Evolutionary conservation across 2,888 invertebrate species (phyloP).

Genomic region (Anagyrus pseudococci): DNA sequence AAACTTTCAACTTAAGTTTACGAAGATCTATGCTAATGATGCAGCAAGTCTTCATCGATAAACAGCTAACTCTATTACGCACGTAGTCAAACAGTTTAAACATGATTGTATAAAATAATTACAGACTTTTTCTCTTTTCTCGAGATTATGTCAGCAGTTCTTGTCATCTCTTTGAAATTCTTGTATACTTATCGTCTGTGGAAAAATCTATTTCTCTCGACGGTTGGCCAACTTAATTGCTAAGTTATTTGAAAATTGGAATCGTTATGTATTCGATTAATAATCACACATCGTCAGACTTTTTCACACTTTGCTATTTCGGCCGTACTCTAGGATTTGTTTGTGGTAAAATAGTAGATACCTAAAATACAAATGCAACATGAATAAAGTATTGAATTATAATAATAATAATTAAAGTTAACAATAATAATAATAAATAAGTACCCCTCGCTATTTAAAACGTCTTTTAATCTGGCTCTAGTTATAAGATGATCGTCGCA

Average conservation of each 20-base stretch:
- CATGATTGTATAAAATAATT: conserved; percentile 38
- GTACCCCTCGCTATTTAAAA: conserved; percentile 94
- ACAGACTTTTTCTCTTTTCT: conserved; percentile 32
- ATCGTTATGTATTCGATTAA: conserved; percentile 31
- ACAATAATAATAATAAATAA: conserved; percentile 49
- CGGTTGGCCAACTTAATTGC: conserved; percentile 33
- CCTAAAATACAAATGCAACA: conserved; percentile 73
- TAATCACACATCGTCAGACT: conserved; percentile 41
- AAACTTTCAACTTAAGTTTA: conserved; percentile 17
- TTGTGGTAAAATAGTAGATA: conserved; percentile 97
- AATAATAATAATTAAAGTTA: not conserved
- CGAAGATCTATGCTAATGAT: conserved; percentile 18
- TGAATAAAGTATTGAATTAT: no score
- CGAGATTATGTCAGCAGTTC: conserved; percentile 27
- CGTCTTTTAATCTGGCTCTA: conserved; percentile 85
- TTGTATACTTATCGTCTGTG: conserved; percentile 3
- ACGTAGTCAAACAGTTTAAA: conserved; percentile 32
- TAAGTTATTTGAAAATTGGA: conserved; percentile 36
- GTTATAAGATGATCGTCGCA: conserved; percentile 97
- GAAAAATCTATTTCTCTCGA: conserved; percentile 26
- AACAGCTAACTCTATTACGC: conserved; percentile 24
- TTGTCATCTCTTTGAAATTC: conserved; percentile 20
- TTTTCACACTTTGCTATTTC: conserved; percentile 55
- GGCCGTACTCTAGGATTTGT: conserved; percentile 85
- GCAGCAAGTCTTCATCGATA: conserved; percentile 21